These are phyloP conservation scores for Siniperca scherzeri DNA, from an alignment of 2,797 vertebrate species.

Conservation along the genomic window DNA sequence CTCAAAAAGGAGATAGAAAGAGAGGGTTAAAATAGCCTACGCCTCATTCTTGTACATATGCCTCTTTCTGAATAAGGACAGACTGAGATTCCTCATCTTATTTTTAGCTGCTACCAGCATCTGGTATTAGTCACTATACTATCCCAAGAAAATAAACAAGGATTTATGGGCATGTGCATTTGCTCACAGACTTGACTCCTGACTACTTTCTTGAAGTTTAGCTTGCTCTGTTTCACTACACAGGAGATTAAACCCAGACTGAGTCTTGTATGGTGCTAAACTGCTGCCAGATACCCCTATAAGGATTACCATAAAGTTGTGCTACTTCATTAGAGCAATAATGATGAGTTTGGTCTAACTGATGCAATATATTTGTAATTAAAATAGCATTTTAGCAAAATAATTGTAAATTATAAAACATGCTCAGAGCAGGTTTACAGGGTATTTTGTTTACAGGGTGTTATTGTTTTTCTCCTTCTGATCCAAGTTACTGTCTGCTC, in stretches of 20 bases:
- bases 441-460: not conserved
- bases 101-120: not conserved
- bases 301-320: not conserved
- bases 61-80: not conserved
- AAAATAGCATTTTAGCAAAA: not conserved
- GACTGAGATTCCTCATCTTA: not conserved
- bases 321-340: not conserved
- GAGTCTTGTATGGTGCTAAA: not conserved
- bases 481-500: slow-evolving; percentile 17
- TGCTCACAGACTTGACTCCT: not conserved
- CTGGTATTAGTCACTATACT: not conserved
- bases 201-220: not conserved
- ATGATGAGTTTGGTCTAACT: slow-evolving; percentile 17
- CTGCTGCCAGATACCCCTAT: not conserved
- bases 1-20: not conserved
- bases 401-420: no score
- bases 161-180: not conserved
- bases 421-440: not conserved
- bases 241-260: not conserved
- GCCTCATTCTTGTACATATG: not conserved
- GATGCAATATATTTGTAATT: not conserved
- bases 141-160: not conserved
- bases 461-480: slow-evolving; percentile 33
- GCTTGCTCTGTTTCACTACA: not conserved
- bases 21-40: not conserved